Base-by-base conservation (phyloP, 2,113 vertebrate species). In the Castor canadensis region DNA sequence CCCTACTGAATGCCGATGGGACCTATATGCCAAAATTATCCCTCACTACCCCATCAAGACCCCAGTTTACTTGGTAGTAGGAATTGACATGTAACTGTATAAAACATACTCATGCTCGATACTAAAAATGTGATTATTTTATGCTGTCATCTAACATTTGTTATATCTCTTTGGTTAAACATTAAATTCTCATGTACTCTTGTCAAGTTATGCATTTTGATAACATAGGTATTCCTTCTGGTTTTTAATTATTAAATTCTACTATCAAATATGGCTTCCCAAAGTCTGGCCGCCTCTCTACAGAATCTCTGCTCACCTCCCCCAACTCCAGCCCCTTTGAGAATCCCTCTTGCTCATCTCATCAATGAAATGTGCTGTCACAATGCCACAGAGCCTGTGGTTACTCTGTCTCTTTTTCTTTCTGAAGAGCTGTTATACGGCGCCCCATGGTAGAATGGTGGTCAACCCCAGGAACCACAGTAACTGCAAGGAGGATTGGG, bases 161-260 rank as follows among this genome's bases (percentile, higher is more conserved):
- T 80, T 38, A 26, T 16, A 75, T 45, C 11, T 81, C 60, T 76
- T 47, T 49, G 45, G 10, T 58, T 82, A 67, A 60, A 43, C 43
- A 60, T 45, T 82, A 64, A 84, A 80, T 69, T 64, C 15, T 20
- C 69, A 56, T 30, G 3, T 40, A 64, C 72, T 73, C 38, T 32
- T 40, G 45, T 17, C 40, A 35, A 32, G 10, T 20, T 71, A 20
- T 75, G 15, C 52, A 54, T 45, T 62, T 80, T 85, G 47, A 64
- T 75, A 72, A 17, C 52, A 87, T 3, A 47, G n/a, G 24, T 58
- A 5, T 95, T 60, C 52, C 30, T 80, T 87, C 56, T 1, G 9
- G 9, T 22, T 58, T 93, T 75, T 54, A 71, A 10, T 72, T 77
- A 79, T 45, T 60, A 54, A 64, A 58, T 79, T 87, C 56, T 88